Percentiles rank a stretch among this genome's conserved stretches.
phyloP scores from a whole-genome alignment of 2,888 invertebrate species.

The Trichacis sp. region DNA sequence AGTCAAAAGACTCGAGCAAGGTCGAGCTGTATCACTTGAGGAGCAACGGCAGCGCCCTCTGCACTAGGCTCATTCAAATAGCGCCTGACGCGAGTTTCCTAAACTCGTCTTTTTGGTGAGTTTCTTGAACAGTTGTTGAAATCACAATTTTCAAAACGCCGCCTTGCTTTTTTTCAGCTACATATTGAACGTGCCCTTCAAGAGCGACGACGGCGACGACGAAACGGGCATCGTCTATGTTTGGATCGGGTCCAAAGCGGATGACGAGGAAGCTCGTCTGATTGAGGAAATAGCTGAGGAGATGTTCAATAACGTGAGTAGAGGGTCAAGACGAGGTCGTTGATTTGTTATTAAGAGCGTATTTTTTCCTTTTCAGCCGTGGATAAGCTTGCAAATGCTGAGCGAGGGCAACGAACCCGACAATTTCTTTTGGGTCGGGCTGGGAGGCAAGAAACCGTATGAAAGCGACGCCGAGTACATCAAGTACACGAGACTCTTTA shows the following conservation, averaged over 20 bases:
- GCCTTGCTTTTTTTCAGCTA: too few species aligned
- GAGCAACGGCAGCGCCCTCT: slow-evolving; percentile 94
- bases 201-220: slow-evolving; percentile 85
- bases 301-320: slow-evolving; percentile 88
- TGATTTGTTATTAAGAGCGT: too few species aligned
- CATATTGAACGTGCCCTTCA: slow-evolving; percentile 92
- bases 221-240: slow-evolving; percentile 93
- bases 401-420: slow-evolving; percentile 97
- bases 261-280: slow-evolving; percentile 86
- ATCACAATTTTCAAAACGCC: too few species aligned
- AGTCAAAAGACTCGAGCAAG: slow-evolving; percentile 52
- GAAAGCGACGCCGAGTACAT: slow-evolving; percentile 92
- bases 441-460: slow-evolving; percentile 91
- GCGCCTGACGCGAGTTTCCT: slow-evolving; percentile 85
- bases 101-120: slow-evolving; percentile 94
- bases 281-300: slow-evolving; percentile 93
- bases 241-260: slow-evolving; percentile 91
- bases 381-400: slow-evolving; percentile 78
- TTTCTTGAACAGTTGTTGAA: too few species aligned
- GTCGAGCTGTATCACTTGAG: slow-evolving; percentile 95
- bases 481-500: slow-evolving; percentile 92
- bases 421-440: slow-evolving; percentile 98
- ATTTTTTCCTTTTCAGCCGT: slow-evolving; percentile 68
- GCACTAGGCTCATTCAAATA: slow-evolving; percentile 92
- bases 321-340: too few species aligned